Percentiles rank a stretch among this genome's conserved stretches.
phyloP scores from a whole-genome alignment of 1,140 invertebrate genomes.

The Euwallacea fornicatus region DNA sequence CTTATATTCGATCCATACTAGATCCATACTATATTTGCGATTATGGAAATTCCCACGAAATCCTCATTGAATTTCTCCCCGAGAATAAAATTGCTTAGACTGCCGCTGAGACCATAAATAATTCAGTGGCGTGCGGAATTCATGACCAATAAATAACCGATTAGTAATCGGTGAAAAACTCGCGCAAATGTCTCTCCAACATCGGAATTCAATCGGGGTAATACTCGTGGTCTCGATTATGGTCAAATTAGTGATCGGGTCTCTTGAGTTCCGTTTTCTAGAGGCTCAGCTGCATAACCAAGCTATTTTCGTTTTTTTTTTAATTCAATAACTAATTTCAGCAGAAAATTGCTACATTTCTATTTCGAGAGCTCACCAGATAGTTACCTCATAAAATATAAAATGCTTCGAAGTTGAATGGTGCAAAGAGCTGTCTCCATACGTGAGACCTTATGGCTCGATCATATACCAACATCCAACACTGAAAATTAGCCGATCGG shows the following conservation, averaged over 20 bases:
- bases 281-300: background rate
- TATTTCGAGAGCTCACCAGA: too few relatives aligned
- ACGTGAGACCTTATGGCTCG: background rate
- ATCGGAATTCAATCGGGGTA: constrained; percentile 39
- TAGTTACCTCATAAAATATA: background rate
- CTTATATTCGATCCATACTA: too few relatives aligned
- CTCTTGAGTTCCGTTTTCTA: constrained; percentile 6
- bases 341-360: too few relatives aligned
- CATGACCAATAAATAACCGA: constrained; percentile 37
- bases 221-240: constrained; percentile 34
- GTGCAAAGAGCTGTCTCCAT: background rate
- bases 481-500: constrained; percentile 33
- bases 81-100: constrained; percentile 29
- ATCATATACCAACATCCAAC: constrained; percentile 18
- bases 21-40: too few relatives aligned
- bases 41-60: too few relatives aligned
- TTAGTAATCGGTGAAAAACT: constrained; percentile 37
- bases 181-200: constrained; percentile 35
- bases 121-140: constrained; percentile 36
- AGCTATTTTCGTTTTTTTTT: too few relatives aligned
- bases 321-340: too few relatives aligned
- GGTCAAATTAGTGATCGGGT: constrained; percentile 31
- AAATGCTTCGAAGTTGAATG: background rate
- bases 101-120: constrained; percentile 34
- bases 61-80: background rate